Evolutionary conservation across 2,888 invertebrate genomes (phyloP).

Genomic region (Pelosia muscerda): DNA sequence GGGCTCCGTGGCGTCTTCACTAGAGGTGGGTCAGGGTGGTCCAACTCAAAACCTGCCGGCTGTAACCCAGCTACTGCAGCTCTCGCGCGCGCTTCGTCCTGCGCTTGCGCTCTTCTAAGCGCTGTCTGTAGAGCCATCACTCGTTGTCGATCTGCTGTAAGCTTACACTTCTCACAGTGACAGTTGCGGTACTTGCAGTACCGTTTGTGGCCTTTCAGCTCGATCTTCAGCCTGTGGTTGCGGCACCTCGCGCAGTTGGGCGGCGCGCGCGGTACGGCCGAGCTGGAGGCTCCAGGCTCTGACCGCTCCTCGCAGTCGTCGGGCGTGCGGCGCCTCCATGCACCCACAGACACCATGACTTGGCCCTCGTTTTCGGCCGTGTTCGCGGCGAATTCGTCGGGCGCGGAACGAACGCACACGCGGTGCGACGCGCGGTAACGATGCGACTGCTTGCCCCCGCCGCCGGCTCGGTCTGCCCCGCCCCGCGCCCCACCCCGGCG

Average conservation of each 20-base stretch:
- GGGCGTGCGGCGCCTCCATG: constrained; percentile 82
- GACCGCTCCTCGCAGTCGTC: constrained; percentile 83
- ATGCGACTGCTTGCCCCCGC: constrained; percentile 76
- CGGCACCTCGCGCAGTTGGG: constrained; percentile 97
- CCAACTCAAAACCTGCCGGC: constrained; percentile 75
- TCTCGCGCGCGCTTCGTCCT: constrained; percentile 91
- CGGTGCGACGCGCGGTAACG: constrained; percentile 78
- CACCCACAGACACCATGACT: constrained; percentile 81
- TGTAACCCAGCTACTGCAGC: constrained; percentile 77
- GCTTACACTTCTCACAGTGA: constrained; percentile 94
- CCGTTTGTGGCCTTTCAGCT: constrained; percentile 96
- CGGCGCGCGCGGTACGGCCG: constrained; percentile 91
- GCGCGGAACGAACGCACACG: constrained; percentile 67
- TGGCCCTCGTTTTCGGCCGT: constrained; percentile 62
- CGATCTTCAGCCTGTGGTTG: constrained; percentile 95
- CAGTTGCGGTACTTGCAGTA: constrained; percentile 96
- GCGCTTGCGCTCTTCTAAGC: constrained; percentile 93
- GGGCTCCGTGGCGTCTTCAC: constrained; percentile 82
- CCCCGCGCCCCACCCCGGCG: constrained; percentile 65
- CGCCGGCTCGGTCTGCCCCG: constrained; percentile 63
- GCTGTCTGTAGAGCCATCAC: constrained; percentile 97
- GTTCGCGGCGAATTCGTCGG: constrained; percentile 79
- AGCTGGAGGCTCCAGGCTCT: constrained; percentile 84
- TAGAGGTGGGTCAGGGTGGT: constrained; percentile 78
- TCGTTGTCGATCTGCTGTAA: constrained; percentile 94